A percentile compares a stretch with the other conserved stretches of the same genome.
These are phyloP conservation scores for Antitype chi DNA, from an alignment of 2,888 invertebrate genomes.

Conservation along the genomic window DNA sequence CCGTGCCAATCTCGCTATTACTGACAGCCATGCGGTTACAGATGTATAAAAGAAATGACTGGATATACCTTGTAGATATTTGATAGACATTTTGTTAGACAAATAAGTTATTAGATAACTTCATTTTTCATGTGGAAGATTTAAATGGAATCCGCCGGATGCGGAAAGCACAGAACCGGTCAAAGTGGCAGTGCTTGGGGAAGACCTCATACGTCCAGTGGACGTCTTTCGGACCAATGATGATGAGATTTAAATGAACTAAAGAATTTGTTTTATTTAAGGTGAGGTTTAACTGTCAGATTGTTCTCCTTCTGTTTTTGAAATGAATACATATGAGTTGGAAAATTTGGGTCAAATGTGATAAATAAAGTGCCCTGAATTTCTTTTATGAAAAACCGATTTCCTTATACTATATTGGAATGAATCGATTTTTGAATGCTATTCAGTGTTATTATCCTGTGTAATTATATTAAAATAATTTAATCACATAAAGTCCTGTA, in stretches of 20 bases:
- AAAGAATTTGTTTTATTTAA: no score
- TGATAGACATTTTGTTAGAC: no score
- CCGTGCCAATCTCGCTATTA: conserved; percentile 37
- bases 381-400: not conserved
- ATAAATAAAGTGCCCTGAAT: not conserved
- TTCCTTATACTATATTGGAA: not conserved
- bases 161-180: no score
- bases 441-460: not conserved
- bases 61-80: no score
- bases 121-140: not conserved
- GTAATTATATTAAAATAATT: not conserved
- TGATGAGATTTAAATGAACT: no score
- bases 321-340: not conserved
- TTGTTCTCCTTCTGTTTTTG: not conserved
- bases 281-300: no score
- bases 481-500: not conserved
- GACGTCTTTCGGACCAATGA: no score
- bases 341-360: no score
- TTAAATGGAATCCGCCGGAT: no score
- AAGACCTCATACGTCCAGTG: no score
- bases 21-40: conserved; percentile 9
- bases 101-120: not conserved
- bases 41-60: conserved; percentile 22
- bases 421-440: not conserved
- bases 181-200: no score